Base-by-base conservation (phyloP, 2,888 invertebrate species). In the Polymixis lichenea region DNA sequence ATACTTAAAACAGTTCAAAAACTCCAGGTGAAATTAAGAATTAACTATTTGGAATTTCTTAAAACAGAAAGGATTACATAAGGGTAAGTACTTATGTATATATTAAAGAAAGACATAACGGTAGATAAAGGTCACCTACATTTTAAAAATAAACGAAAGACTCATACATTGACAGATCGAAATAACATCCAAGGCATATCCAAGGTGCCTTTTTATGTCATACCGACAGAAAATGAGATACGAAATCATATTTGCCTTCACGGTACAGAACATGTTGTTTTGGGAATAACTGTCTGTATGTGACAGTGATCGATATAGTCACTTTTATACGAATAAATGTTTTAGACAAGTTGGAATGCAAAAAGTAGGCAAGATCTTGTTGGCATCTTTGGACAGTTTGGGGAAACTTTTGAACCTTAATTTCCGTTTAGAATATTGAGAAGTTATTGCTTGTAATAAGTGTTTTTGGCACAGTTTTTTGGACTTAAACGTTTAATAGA, bases 341-440 rank as follows among this genome's bases (percentile, higher is more conserved):
- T 82, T 86, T 76, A 67, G 83, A 83, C 86, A 83, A 85, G 83
- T 83, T 82, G 25, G 70, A 53, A 46, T 72, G 51, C 58, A 80
- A 82, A 67, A 80, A 84, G 53, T 46, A 49, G n/a, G 56, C 64
- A 74, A 71, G 49, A 80, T 64, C 66, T 53, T 84, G 60, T 55
- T 22, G 58, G 17, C 55, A 68, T 70, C 32, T 73, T 85, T 62
- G 7, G 68, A 71, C 83, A 86, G 64, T 72, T 77, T 6, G n/a
- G n/a, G 22, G 64, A 43, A 71, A 83, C 64, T 82, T 86, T 32
- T 49, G 32, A 43, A 58, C 60, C 60, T 61, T 83, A 82, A 85
- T 86, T 83, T 86, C 83, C 78, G 72, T 74, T 86, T 58, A 69
- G 77, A 83, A 86, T 86, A 86, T 74, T 82, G 77, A 77, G 28